Percentiles rank a stretch among this genome's conserved stretches.
Conservation (phyloP, 2,888 invertebrate genomes). For the Isoperla grammatica region DNA sequence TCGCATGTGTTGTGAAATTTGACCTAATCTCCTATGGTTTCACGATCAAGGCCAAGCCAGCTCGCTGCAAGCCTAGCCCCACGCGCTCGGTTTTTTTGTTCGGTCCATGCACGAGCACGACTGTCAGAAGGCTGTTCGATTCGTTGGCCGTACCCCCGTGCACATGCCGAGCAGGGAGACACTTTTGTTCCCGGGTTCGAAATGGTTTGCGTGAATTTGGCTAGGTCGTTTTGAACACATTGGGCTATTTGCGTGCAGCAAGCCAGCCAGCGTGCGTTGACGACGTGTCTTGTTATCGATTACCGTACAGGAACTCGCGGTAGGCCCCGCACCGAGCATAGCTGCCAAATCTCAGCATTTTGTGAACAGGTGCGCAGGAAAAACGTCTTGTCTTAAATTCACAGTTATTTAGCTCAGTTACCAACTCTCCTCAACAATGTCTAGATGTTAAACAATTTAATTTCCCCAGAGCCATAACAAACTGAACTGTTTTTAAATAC, state of each 20-base stretch:
- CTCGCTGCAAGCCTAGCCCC: not conserved
- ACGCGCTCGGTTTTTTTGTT: constrained; percentile 1
- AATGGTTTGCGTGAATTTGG: too few relatives aligned
- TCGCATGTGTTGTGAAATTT: not conserved
- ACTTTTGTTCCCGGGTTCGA: too few relatives aligned
- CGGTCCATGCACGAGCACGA: constrained; percentile 1
- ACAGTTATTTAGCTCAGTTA: not conserved
- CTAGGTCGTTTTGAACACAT: too few relatives aligned
- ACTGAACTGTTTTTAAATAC: too few relatives aligned
- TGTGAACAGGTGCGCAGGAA: constrained; percentile 20
- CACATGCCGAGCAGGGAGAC: too few relatives aligned
- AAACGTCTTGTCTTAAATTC: not conserved
- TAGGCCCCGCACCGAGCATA: constrained; percentile 20
- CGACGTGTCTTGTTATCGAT: constrained; percentile 22
- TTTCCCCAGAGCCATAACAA: too few relatives aligned
- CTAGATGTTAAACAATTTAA: too few relatives aligned
- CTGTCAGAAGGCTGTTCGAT: constrained; percentile 9
- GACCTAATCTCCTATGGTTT: not conserved
- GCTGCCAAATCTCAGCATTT: constrained; percentile 4
- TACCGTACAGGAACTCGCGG: constrained; percentile 21
- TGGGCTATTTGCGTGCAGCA: too few relatives aligned
- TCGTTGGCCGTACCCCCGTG: constrained; percentile 1
- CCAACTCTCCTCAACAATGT: too few relatives aligned
- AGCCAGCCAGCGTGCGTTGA: constrained; percentile 5
- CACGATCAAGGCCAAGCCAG: not conserved